These are phyloP conservation scores for Zaprionus davidi DNA, from an alignment of 1,140 invertebrate genomes.

Conservation along the genomic window DNA sequence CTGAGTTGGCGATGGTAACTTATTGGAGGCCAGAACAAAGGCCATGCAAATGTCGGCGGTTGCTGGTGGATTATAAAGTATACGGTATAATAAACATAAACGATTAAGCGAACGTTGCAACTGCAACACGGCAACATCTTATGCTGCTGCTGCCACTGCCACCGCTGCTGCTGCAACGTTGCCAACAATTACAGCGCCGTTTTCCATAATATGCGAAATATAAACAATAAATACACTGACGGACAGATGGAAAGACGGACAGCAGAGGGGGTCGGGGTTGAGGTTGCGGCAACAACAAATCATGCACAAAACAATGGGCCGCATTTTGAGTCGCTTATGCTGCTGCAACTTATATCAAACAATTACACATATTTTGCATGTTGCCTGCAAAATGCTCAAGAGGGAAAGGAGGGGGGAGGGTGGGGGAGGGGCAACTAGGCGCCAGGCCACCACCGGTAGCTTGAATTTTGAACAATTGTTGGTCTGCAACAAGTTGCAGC, in stretches of 20 bases:
- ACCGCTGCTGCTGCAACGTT: constrained; percentile 10
- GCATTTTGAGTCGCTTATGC: constrained; percentile 72
- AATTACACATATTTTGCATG: constrained; percentile 84
- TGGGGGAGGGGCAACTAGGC: constrained; percentile 21
- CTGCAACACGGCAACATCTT: constrained; percentile 54
- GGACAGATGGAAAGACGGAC: background rate
- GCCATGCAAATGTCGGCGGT: constrained; percentile 69
- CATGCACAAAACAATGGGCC: constrained; percentile 83
- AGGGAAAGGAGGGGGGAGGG: background rate
- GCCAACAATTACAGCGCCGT: constrained; percentile 59
- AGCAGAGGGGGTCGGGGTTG: background rate
- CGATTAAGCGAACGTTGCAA: constrained; percentile 65
- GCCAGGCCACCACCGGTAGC: constrained; percentile 51
- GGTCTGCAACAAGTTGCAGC: constrained; percentile 62
- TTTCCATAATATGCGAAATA: constrained; percentile 80
- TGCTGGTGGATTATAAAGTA: constrained; percentile 62
- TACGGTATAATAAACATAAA: constrained; percentile 72
- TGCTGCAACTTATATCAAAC: constrained; percentile 80
- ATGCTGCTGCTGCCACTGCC: constrained; percentile 26
- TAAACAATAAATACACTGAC: constrained; percentile 71
- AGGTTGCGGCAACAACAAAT: constrained; percentile 70
- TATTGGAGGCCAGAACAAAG: constrained; percentile 62
- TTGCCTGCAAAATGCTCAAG: background rate
- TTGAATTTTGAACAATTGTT: constrained; percentile 51
- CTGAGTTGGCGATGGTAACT: constrained; percentile 20